Conservation (phyloP, 2,797 vertebrate genomes). For the Cyprinella venusta region DNA sequence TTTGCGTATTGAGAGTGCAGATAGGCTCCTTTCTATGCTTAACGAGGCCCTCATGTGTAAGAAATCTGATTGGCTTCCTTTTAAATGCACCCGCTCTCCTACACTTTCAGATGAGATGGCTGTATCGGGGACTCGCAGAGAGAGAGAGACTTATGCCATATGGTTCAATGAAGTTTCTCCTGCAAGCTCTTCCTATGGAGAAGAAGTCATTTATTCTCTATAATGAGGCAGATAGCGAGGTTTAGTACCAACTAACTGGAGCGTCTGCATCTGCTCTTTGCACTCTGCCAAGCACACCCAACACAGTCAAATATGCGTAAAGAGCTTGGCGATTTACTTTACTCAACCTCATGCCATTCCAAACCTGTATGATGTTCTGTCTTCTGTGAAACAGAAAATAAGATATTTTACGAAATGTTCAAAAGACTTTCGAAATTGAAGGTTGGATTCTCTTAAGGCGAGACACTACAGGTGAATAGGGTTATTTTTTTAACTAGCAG, state of each 20-base stretch:
- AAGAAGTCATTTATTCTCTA: slow-evolving; percentile 38
- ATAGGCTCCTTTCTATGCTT: slow-evolving; percentile 38
- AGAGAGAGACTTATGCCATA: slow-evolving; percentile 41
- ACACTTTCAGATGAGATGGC: slow-evolving; percentile 4
- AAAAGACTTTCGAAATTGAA: background rate
- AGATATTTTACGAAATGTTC: background rate
- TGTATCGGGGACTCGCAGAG: slow-evolving; percentile 30
- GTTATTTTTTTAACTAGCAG: no score
- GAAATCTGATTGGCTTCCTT: slow-evolving; percentile 34
- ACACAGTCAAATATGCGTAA: background rate
- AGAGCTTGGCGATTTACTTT: slow-evolving; percentile 1
- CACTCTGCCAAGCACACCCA: slow-evolving; percentile 12
- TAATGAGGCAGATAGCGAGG: slow-evolving; percentile 39
- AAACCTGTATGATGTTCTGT: background rate
- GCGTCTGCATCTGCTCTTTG: slow-evolving; percentile 18
- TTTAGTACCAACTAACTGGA: slow-evolving; percentile 31
- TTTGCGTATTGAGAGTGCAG: slow-evolving; percentile 11
- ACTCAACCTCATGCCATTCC: background rate
- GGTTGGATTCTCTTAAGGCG: no score
- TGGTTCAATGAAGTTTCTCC: slow-evolving; percentile 43
- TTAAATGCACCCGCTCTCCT: slow-evolving; percentile 15
- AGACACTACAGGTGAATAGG: no score
- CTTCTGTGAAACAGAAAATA: background rate
- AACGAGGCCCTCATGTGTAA: slow-evolving; percentile 34
- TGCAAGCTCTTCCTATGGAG: slow-evolving; percentile 26